A percentile compares a stretch with the other conserved stretches of the same genome.
Conservation (phyloP, 2,797 vertebrate genomes). For the Cephalopachus bancanus region DNA sequence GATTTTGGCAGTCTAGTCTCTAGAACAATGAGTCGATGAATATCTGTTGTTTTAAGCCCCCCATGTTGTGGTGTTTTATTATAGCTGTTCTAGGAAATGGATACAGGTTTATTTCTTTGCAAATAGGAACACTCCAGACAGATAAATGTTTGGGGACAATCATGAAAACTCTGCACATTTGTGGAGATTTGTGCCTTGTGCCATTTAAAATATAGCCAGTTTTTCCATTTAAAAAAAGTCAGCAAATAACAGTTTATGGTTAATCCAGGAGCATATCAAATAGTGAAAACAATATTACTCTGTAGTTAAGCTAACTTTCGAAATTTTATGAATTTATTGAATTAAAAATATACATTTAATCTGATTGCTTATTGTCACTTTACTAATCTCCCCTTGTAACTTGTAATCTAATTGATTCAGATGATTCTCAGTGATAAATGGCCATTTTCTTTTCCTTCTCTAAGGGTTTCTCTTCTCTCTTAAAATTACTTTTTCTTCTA, state of each 20-base stretch:
- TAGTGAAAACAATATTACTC: background rate
- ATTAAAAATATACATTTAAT: background rate
- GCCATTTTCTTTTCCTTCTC: background rate
- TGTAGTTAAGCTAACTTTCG: background rate
- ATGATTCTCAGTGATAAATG: background rate
- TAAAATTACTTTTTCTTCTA: background rate
- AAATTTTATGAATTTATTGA: background rate
- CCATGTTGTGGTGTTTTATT: background rate
- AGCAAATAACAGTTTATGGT: background rate
- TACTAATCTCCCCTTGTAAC: background rate
- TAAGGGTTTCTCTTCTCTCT: background rate
- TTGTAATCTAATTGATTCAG: background rate
- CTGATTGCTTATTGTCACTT: background rate
- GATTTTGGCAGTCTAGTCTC: background rate
- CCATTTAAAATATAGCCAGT: background rate
- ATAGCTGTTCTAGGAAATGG: too few species aligned
- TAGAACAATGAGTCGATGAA: background rate
- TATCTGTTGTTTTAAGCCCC: background rate
- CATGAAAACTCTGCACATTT: background rate
- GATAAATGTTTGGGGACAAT: background rate
- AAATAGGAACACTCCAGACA: background rate
- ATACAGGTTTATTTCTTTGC: background rate
- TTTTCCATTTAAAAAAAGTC: background rate
- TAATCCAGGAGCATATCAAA: background rate
- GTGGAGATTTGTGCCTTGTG: background rate